Conservation (phyloP, 2,113 vertebrate species). For the Poicephalus meyeri region DNA sequence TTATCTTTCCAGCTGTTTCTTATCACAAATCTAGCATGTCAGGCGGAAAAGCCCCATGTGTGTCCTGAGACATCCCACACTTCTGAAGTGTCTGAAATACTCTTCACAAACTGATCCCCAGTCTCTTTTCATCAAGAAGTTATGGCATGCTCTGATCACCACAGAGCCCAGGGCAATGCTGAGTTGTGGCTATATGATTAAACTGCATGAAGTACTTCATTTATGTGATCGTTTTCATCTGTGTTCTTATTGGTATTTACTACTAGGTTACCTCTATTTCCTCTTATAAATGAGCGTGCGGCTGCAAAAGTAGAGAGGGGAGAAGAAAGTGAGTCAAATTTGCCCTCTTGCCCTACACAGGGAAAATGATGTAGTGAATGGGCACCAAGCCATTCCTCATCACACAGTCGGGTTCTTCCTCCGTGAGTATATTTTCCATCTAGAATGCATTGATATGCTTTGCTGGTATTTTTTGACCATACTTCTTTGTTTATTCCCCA, state of each 20-base stretch:
- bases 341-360: neutral
- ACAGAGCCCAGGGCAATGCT: neutral
- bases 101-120: neutral
- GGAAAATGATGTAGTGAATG: neutral
- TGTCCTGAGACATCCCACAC: neutral
- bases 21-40: neutral
- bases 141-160: neutral
- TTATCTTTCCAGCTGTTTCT: slow-evolving; percentile 12
- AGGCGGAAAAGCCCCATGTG: neutral
- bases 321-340: neutral
- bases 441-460: neutral
- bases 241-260: neutral
- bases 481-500: slow-evolving; percentile 44
- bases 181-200: neutral
- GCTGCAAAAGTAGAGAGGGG: neutral
- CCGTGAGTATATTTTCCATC: neutral
- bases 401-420: neutral
- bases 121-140: neutral
- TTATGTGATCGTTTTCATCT: neutral
- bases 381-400: neutral
- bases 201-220: neutral
- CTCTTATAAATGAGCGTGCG: neutral
- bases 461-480: neutral
- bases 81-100: neutral
- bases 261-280: neutral